phyloP scores from a whole-genome alignment of 2,113 vertebrate genomes.

The Brienomyrus brachyistius region DNA sequence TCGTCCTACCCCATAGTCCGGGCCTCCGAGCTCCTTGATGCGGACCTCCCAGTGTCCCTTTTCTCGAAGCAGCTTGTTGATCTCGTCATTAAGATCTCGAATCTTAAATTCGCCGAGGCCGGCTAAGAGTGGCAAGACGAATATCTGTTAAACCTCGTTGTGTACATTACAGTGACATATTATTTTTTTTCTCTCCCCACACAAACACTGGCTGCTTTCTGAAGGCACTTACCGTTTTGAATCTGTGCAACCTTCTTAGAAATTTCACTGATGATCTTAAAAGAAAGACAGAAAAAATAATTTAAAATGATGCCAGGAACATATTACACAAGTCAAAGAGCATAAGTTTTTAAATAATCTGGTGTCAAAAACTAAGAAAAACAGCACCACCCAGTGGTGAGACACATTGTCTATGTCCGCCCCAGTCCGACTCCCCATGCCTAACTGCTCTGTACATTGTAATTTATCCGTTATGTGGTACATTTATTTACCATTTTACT shows the following conservation, averaged over 20 bases:
- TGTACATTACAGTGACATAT: neutral
- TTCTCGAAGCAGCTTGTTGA: constrained; percentile 94
- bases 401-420: neutral
- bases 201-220: neutral
- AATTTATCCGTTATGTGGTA: neutral
- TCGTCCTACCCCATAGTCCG: constrained; percentile 76
- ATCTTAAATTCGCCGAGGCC: constrained; percentile 95
- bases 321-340: neutral
- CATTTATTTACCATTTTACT: neutral
- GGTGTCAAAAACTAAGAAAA: neutral
- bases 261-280: constrained; percentile 93
- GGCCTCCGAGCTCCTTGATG: constrained; percentile 88
- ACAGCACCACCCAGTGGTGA: constrained; percentile 11
- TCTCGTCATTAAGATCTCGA: constrained; percentile 93
- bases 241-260: constrained; percentile 98
- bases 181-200: neutral
- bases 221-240: constrained; percentile 80
- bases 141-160: neutral
- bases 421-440: neutral
- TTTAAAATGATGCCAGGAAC: neutral
- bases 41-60: constrained; percentile 95
- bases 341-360: neutral
- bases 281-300: constrained; percentile 22
- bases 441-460: neutral
- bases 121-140: constrained; percentile 53